A percentile compares a stretch with the other conserved stretches of the same genome.
Evolutionary conservation across 1,140 invertebrate genomes (phyloP).

Genomic region (Platyura marginata): DNA sequence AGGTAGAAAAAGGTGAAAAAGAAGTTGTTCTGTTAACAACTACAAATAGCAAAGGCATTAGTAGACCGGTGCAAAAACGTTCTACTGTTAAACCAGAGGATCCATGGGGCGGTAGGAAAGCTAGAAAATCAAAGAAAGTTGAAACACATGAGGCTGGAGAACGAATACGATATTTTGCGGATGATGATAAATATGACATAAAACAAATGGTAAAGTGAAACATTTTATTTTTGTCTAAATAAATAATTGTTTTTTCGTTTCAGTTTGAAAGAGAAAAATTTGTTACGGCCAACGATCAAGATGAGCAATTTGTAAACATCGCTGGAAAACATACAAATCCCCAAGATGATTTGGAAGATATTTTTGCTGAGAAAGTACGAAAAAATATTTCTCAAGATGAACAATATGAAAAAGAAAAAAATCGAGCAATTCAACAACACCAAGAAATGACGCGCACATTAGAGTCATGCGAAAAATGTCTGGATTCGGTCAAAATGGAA

Average conservation of each 20-base stretch:
- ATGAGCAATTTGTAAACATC: constrained; percentile 59
- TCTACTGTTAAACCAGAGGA: constrained; percentile 10
- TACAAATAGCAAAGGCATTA: constrained; percentile 43
- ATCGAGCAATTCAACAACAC: constrained; percentile 59
- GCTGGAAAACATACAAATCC: constrained; percentile 43
- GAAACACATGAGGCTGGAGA: constrained; percentile 57
- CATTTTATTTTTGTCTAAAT: no score
- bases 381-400: constrained; percentile 43
- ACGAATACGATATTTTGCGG: constrained; percentile 67
- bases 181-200: constrained; percentile 78
- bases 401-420: constrained; percentile 36
- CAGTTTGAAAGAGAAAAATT: constrained; percentile 82
- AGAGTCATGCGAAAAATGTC: constrained; percentile 65
- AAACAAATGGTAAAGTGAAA: constrained; percentile 54
- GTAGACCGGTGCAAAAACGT: constrained; percentile 30
- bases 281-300: constrained; percentile 59
- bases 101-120: constrained; percentile 19
- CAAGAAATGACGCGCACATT: constrained; percentile 44
- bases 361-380: constrained; percentile 42
- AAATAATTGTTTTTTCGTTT: constrained; percentile 17
- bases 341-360: constrained; percentile 71
- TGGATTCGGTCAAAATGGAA: constrained; percentile 58
- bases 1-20: constrained; percentile 6
- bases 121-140: constrained; percentile 32
- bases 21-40: constrained; percentile 50